phyloP scores from a whole-genome alignment of 2,113 vertebrate species.

The Eulacestoma nigropectus region DNA sequence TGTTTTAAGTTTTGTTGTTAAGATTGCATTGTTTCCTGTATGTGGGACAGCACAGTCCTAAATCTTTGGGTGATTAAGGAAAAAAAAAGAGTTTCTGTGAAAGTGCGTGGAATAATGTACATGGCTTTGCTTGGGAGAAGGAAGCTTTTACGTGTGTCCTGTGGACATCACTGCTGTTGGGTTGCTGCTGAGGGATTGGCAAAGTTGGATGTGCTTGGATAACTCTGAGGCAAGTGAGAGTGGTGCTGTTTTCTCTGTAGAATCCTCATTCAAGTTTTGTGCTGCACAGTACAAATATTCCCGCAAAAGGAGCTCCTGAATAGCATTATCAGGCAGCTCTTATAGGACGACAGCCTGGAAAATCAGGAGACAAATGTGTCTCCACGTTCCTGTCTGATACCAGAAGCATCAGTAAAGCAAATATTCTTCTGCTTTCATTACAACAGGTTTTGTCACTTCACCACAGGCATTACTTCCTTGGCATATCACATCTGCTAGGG shows the following conservation, averaged over 20 bases:
- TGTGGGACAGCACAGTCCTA: not conserved
- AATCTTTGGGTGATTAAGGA: not conserved
- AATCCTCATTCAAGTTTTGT: not conserved
- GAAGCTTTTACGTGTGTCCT: not conserved
- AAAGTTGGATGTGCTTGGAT: not conserved
- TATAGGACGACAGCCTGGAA: not conserved
- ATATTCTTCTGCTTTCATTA: not conserved
- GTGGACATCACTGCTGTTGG: not conserved
- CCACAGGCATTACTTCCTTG: not conserved
- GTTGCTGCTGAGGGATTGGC: not conserved
- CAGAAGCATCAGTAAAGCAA: not conserved
- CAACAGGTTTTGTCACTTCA: not conserved
- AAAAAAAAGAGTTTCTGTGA: not conserved
- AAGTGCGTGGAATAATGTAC: not conserved
- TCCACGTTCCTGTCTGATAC: not conserved
- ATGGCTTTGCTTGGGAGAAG: not conserved
- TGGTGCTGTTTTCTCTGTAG: not conserved
- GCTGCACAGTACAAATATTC: not conserved
- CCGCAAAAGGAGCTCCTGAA: not conserved
- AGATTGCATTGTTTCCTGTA: not conserved
- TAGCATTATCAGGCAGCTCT: not conserved
- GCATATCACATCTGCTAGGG: not conserved
- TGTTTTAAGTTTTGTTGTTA: not conserved
- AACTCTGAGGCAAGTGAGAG: not conserved
- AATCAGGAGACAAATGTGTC: not conserved